Percentiles rank a stretch among this genome's conserved stretches.
Conservation (phyloP, 2,888 invertebrate genomes). For the Cistogaster globosa region DNA sequence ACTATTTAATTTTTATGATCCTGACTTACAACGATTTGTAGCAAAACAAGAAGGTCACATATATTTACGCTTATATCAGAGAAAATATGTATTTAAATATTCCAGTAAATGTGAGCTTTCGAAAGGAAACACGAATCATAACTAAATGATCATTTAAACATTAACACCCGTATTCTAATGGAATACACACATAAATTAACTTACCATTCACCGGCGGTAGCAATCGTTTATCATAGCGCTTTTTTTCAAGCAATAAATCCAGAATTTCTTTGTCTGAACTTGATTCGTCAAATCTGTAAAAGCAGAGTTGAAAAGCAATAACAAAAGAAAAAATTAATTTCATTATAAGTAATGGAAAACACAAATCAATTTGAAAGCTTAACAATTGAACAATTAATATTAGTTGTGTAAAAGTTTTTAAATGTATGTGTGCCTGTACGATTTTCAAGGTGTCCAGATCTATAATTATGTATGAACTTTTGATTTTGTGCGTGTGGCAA, state of each 20-base stretch:
- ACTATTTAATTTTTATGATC: too few relatives aligned
- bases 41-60: too few relatives aligned
- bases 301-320: slow-evolving; percentile 57
- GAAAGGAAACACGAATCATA: too few relatives aligned
- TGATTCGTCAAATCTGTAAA: slow-evolving; percentile 92
- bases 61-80: too few relatives aligned
- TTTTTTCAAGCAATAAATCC: slow-evolving; percentile 93
- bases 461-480: neutral
- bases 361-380: slow-evolving; percentile 32
- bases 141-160: too few relatives aligned
- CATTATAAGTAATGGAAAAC: slow-evolving; percentile 48
- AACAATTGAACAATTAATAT: slow-evolving; percentile 55
- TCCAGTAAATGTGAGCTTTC: too few relatives aligned
- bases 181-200: slow-evolving; percentile 72
- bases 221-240: slow-evolving; percentile 96
- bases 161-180: neutral
- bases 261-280: slow-evolving; percentile 96
- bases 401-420: slow-evolving; percentile 15
- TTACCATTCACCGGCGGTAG: slow-evolving; percentile 95
- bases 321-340: slow-evolving; percentile 39
- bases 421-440: slow-evolving; percentile 2
- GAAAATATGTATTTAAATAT: too few relatives aligned
- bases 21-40: too few relatives aligned
- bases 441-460: slow-evolving; percentile 10
- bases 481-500: too few relatives aligned